Conservation (phyloP, 2,797 vertebrate genomes). For the Crax fasciolata region DNA sequence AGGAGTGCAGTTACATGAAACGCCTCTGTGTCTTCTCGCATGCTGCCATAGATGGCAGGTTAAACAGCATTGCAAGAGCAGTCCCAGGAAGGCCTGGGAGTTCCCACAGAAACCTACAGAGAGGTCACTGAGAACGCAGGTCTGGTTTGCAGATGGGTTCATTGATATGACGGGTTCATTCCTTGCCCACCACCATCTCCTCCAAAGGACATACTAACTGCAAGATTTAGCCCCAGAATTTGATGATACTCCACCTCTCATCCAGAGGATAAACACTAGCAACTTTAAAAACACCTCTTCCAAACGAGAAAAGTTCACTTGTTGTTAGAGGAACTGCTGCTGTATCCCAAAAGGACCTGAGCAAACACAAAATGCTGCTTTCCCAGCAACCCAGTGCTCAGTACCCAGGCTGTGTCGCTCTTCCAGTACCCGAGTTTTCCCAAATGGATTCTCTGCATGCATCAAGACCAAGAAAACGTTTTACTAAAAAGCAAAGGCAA, state of each 20-base stretch:
- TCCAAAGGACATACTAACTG: not conserved
- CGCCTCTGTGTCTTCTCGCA: not conserved
- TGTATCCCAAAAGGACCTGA: not conserved
- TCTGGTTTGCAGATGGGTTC: not conserved
- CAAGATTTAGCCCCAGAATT: not conserved
- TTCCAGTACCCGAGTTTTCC: not conserved
- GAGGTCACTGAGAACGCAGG: not conserved
- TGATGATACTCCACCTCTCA: not conserved
- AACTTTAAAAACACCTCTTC: not conserved
- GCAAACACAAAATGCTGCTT: not conserved
- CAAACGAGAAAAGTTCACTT: not conserved
- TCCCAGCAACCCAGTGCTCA: not conserved
- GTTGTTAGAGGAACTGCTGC: not conserved
- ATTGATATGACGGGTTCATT: not conserved
- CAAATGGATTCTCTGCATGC: not conserved
- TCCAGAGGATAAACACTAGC: not conserved
- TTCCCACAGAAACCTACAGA: not conserved
- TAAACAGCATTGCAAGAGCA: not conserved
- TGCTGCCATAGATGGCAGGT: not conserved
- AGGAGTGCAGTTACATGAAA: accelerated
- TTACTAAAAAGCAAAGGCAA: not conserved
- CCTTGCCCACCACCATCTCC: not conserved
- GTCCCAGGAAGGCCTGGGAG: not conserved
- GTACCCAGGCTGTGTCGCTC: not conserved
- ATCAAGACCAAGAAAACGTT: not conserved